Evolutionary conservation across 2,113 vertebrate species (phyloP).

Genomic region (Suncus etruscus): DNA sequence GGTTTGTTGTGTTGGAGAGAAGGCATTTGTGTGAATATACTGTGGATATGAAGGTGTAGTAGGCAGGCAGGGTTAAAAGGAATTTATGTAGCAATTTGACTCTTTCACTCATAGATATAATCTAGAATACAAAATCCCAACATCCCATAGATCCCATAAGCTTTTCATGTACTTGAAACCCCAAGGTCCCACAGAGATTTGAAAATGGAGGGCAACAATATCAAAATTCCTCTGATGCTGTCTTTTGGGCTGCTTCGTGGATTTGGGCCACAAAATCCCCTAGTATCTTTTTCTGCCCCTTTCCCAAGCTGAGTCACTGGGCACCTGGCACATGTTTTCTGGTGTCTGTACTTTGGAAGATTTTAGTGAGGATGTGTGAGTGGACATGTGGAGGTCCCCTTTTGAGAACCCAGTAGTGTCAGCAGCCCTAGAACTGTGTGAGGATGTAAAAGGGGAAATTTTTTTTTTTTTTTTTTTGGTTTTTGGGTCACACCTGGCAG

Average conservation of each 20-base stretch:
- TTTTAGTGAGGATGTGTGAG: background rate
- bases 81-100: background rate
- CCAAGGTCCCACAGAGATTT: background rate
- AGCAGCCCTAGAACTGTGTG: background rate
- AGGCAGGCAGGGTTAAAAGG: background rate
- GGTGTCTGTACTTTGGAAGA: background rate
- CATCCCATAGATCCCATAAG: background rate
- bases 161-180: background rate
- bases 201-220: background rate
- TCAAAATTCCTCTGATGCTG: background rate
- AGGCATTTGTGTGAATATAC: background rate
- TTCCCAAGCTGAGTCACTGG: background rate
- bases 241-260: background rate
- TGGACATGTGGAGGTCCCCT: background rate
- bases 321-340: background rate
- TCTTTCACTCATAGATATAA: conserved; percentile 21
- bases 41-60: background rate
- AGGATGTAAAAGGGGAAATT: background rate
- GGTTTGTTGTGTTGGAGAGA: conserved; percentile 82
- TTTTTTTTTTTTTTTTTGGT: background rate
- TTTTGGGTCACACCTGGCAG: no score
- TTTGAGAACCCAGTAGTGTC: background rate
- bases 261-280: background rate
- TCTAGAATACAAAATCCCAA: background rate
- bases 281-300: background rate